Conservation (phyloP, 2,888 invertebrate species). For the Muscina levida region DNA sequence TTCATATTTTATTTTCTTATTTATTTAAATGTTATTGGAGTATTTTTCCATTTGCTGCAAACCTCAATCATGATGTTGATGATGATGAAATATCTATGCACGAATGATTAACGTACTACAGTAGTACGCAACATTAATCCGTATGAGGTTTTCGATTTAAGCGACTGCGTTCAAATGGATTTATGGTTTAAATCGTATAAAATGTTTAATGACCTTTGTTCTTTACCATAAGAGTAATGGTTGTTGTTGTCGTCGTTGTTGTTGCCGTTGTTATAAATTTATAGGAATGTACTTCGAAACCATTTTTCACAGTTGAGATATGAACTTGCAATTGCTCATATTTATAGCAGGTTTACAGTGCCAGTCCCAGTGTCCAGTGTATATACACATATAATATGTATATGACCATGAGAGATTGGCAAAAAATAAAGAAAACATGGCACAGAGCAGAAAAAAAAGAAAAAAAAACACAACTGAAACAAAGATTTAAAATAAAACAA, state of each 20-base stretch:
- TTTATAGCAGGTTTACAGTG: no score
- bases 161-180: not conserved
- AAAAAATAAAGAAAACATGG: not conserved
- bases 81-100: not conserved
- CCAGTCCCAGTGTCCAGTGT: no score
- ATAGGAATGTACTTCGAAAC: not conserved
- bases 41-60: slow-evolving; percentile 30
- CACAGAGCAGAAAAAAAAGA: no score
- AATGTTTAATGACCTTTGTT: slow-evolving; percentile 47
- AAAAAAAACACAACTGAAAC: not conserved
- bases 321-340: not conserved
- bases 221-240: no score
- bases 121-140: not conserved
- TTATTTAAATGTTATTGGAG: not conserved
- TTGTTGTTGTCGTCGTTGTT: no score
- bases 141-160: not conserved
- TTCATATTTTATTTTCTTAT: not conserved
- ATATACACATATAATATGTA: no score
- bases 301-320: slow-evolving; percentile 31
- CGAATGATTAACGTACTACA: not conserved
- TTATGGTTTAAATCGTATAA: slow-evolving; percentile 20
- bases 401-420: slow-evolving; percentile 18
- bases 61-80: no score
- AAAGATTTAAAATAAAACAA: not conserved
- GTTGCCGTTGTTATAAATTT: no score